phyloP scores from a whole-genome alignment of 2,797 vertebrate species.

The Chelidonichthys spinosus region DNA sequence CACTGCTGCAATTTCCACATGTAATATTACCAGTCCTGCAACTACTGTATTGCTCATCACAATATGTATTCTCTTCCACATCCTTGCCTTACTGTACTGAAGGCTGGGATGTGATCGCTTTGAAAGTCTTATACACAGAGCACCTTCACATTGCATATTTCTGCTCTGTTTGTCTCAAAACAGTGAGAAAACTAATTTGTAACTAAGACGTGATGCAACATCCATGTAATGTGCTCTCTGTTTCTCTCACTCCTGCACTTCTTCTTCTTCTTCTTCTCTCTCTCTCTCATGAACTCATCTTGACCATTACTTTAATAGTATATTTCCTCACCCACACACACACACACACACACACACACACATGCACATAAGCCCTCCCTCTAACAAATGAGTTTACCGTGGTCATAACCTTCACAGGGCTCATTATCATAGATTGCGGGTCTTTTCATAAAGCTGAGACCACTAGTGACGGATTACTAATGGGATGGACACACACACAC shows the following conservation, averaged over 20 bases:
- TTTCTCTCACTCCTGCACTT: constrained; percentile 22
- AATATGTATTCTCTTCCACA: constrained; percentile 6
- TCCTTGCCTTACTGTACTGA: constrained; percentile 15
- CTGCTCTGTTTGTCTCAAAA: constrained; percentile 60
- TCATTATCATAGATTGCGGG: constrained; percentile 87
- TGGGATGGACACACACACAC: constrained; percentile 63
- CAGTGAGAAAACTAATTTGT: constrained; percentile 64
- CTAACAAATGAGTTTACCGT: constrained; percentile 85
- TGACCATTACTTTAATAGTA: constrained; percentile 78
- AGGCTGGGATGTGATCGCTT: constrained; percentile 21
- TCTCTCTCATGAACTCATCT: constrained; percentile 52
- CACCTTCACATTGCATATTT: constrained; percentile 24
- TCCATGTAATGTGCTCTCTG: constrained; percentile 66
- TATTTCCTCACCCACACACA: constrained; percentile 50
- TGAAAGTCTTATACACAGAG: constrained; percentile 29
- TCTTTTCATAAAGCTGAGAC: constrained; percentile 85
- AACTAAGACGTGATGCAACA: constrained; percentile 74
- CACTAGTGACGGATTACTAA: constrained; percentile 83
- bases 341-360: constrained; percentile 13
- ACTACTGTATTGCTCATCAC: neutral
- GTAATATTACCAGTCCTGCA: neutral
- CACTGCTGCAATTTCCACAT: constrained; percentile 3
- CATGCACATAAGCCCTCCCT: constrained; percentile 47
- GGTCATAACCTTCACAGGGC: constrained; percentile 85
- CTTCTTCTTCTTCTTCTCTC: neutral